Evolutionary conservation across 2,797 vertebrate genomes (phyloP).

Genomic region (Decapterus maruadsi): DNA sequence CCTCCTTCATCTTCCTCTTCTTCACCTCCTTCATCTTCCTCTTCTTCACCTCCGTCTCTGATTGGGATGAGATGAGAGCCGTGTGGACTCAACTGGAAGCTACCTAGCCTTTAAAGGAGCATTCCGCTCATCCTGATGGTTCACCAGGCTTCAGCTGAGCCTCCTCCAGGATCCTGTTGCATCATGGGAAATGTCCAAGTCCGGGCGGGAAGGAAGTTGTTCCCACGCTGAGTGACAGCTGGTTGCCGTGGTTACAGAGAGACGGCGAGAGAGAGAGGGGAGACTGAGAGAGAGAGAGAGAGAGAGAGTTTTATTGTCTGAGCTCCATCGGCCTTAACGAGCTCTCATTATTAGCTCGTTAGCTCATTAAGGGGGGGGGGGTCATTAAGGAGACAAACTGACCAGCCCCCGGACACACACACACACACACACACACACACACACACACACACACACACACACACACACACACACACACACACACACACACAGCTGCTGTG

Average conservation of each 20-base stretch:
- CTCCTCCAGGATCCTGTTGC: too few species aligned
- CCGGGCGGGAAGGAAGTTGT: too few species aligned
- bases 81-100: too few species aligned
- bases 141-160: too few species aligned
- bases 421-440: conserved; percentile 28
- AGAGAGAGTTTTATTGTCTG: conserved; percentile 60
- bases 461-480: conserved; percentile 25
- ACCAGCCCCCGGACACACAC: conserved; percentile 69
- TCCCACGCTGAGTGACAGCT: conserved; percentile 8
- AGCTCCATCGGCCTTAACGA: conserved; percentile 61
- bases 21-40: too few species aligned
- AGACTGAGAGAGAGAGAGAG: background rate
- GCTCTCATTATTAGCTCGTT: conserved; percentile 66
- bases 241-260: conserved; percentile 23
- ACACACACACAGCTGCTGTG: conserved; percentile 10
- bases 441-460: conserved; percentile 16
- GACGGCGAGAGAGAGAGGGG: background rate
- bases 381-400: conserved; percentile 75
- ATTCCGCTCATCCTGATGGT: too few species aligned
- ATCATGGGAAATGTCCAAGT: background rate
- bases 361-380: conserved; percentile 71
- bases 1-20: too few species aligned
- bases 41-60: too few species aligned
- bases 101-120: too few species aligned
- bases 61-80: too few species aligned